phyloP scores from a whole-genome alignment of 2,113 vertebrate genomes.

The Patagioenas fasciata region DNA sequence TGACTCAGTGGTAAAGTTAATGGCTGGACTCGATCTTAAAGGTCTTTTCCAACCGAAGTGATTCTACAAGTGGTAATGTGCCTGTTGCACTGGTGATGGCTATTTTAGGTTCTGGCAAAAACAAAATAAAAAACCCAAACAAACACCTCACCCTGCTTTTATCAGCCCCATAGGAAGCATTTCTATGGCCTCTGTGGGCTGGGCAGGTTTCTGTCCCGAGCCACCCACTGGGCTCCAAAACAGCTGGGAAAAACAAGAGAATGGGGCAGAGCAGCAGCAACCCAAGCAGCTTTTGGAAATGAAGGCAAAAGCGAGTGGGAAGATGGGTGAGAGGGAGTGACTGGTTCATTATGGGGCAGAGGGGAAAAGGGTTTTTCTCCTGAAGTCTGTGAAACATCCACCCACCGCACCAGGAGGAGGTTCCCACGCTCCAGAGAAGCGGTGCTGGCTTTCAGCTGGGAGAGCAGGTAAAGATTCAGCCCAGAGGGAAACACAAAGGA shows the following conservation, averaged over 20 bases:
- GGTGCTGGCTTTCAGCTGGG: background rate
- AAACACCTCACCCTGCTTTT: background rate
- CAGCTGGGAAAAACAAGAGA: background rate
- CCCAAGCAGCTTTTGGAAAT: background rate
- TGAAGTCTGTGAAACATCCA: background rate
- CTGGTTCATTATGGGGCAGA: background rate
- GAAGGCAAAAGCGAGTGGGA: background rate
- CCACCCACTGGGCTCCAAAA: background rate
- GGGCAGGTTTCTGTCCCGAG: background rate
- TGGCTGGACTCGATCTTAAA: no score
- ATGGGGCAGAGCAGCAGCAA: background rate
- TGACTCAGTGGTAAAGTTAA: background rate
- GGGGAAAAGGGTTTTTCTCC: background rate
- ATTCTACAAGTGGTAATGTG: background rate
- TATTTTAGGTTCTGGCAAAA: background rate
- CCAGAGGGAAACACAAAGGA: background rate
- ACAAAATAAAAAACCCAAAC: no score
- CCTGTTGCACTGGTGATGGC: background rate
- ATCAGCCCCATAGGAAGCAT: background rate
- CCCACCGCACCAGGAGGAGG: accelerated
- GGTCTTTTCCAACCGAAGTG: no score
- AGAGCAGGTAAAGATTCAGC: background rate
- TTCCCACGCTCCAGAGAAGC: background rate
- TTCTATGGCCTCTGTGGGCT: background rate
- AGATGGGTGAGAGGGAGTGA: background rate